A percentile compares a stretch with the other conserved stretches of the same genome.
phyloP scores from a whole-genome alignment of 2,888 invertebrate species.

The Hecatera dysodea region DNA sequence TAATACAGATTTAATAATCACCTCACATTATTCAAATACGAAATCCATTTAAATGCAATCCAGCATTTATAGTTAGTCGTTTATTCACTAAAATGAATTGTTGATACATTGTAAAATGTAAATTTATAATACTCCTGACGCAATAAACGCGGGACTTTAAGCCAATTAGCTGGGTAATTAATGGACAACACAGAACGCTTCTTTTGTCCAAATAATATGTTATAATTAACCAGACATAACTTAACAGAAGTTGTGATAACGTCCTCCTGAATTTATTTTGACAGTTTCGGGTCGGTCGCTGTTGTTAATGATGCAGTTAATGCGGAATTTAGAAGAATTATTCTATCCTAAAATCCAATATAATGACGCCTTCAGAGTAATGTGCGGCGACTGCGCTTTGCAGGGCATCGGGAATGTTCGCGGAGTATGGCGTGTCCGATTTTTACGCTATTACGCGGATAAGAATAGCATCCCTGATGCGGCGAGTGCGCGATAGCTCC shows the following conservation, averaged over 20 bases:
- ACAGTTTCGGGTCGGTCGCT: neutral
- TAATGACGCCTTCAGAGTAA: too few relatives aligned
- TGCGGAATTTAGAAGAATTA: too few relatives aligned
- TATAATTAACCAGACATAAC: neutral
- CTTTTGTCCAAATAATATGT: constrained; percentile 16
- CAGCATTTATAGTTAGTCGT: neutral
- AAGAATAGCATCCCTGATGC: too few relatives aligned
- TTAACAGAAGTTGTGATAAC: neutral
- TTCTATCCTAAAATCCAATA: too few relatives aligned
- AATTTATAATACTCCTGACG: constrained; percentile 10
- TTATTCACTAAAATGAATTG: constrained; percentile 17
- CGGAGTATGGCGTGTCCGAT: too few relatives aligned
- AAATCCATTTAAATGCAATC: neutral
- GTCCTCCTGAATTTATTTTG: neutral
- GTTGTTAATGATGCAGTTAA: neutral
- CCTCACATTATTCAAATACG: neutral
- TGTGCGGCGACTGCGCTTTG: too few relatives aligned
- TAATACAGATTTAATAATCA: too few relatives aligned
- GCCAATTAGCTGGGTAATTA: constrained; percentile 28
- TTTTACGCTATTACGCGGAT: too few relatives aligned
- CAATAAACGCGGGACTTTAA: constrained; percentile 20
- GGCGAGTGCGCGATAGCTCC: too few relatives aligned
- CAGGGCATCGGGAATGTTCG: too few relatives aligned
- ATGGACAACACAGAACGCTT: neutral
- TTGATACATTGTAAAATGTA: neutral